A percentile compares a stretch with the other conserved stretches of the same genome.
Evolutionary conservation across 2,797 vertebrate genomes (phyloP).

Genomic region (Parauchenoglanis punctatus): DNA sequence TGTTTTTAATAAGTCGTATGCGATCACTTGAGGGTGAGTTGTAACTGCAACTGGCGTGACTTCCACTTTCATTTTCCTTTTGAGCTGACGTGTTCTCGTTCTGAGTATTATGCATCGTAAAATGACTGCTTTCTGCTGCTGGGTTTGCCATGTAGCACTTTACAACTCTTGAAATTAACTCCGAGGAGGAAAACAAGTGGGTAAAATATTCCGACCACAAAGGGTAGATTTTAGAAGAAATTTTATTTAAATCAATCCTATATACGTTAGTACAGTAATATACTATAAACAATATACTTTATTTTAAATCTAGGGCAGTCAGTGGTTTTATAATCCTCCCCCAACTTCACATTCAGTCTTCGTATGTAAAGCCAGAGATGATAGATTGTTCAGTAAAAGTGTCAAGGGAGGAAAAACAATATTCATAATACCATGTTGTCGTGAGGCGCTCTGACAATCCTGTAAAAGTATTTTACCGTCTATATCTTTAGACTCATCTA

Average conservation of each 20-base stretch:
- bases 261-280: neutral
- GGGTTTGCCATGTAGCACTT: neutral
- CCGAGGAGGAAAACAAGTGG: neutral
- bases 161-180: neutral
- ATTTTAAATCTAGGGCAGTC: neutral
- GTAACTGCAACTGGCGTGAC: neutral
- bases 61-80: conserved; percentile 35
- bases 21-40: neutral
- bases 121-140: neutral
- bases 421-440: neutral
- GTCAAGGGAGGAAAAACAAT: no score
- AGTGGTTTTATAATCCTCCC: neutral
- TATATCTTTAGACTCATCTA: neutral
- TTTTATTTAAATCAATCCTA: neutral
- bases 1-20: neutral
- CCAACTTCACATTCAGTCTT: neutral
- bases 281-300: neutral
- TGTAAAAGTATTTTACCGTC: no score
- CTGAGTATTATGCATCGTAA: neutral
- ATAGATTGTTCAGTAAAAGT: neutral
- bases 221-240: neutral
- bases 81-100: neutral
- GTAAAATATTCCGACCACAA: neutral
- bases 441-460: neutral
- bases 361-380: neutral